These are phyloP conservation scores for Propithecus perrieri DNA, from an alignment of 2,797 vertebrate species.

Conservation along the genomic window DNA sequence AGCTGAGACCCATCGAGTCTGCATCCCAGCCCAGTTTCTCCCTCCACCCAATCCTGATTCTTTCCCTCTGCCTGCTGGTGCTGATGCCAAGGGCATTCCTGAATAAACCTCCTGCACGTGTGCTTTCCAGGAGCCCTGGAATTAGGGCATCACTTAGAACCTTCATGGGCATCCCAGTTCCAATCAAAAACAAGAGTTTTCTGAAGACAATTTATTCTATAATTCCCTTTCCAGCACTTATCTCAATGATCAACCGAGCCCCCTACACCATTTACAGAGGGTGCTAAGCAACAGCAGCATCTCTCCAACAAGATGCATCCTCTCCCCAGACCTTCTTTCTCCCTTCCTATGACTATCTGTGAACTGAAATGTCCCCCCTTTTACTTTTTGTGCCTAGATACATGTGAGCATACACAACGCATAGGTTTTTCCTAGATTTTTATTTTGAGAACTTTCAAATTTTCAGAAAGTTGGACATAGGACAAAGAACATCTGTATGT, in stretches of 20 bases:
- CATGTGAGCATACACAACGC: not conserved
- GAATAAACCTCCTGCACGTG: not conserved
- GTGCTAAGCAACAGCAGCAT: not conserved
- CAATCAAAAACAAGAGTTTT: not conserved
- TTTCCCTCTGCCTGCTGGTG: not conserved
- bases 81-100: not conserved
- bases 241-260: not conserved
- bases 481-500: not conserved
- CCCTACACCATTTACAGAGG: not conserved
- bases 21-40: not conserved
- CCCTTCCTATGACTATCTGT: not conserved
- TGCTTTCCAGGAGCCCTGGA: not conserved
- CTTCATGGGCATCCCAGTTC: not conserved
- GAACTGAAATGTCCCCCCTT: not conserved
- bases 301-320: not conserved
- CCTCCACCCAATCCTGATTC: fast-evolving
- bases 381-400: not conserved
- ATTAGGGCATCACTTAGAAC: not conserved
- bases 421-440: not conserved
- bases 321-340: not conserved
- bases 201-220: not conserved
- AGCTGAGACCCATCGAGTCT: not conserved
- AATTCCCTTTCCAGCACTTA: not conserved
- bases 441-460: not conserved
- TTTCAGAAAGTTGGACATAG: not conserved